Percentiles rank a stretch among this genome's conserved stretches.
Conservation (phyloP, 2,797 vertebrate genomes). For the Ctenochaetus hawaiiensis region DNA sequence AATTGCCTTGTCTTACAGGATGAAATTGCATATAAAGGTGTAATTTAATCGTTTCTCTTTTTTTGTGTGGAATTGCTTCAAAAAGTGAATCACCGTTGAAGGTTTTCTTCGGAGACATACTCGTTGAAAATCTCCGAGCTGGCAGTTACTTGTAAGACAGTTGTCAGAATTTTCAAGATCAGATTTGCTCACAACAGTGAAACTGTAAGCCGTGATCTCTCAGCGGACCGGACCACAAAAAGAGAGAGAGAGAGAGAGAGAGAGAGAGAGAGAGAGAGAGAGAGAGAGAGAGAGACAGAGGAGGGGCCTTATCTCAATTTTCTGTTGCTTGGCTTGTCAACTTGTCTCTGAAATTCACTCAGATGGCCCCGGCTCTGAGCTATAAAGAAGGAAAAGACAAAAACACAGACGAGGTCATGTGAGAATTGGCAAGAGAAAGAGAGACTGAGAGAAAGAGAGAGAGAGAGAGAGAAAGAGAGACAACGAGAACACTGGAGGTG, state of each 20-base stretch:
- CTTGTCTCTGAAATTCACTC: constrained; percentile 58
- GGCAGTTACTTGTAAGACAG: constrained; percentile 54
- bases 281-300: not conserved
- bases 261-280: not conserved
- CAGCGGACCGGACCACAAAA: constrained; percentile 38
- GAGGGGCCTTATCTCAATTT: constrained; percentile 59
- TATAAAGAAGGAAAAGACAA: constrained; percentile 50
- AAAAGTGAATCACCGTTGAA: constrained; percentile 50
- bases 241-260: not conserved
- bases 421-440: constrained; percentile 33
- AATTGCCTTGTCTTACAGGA: constrained; percentile 69
- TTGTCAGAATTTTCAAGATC: constrained; percentile 58
- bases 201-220: constrained; percentile 57
- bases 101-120: constrained; percentile 51
- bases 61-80: constrained; percentile 30
- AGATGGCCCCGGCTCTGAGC: constrained; percentile 50
- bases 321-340: constrained; percentile 57
- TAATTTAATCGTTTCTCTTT: constrained; percentile 68
- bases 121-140: constrained; percentile 51
- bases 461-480: constrained; percentile 14
- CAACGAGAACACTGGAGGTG: constrained; percentile 28
- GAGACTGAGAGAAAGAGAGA: constrained; percentile 25
- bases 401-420: constrained; percentile 59
- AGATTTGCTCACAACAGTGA: constrained; percentile 59
- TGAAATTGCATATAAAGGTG: constrained; percentile 72